Evolutionary conservation across 2,888 invertebrate species (phyloP), one percentile per base, ranked within the genome.

Genomic region (Mimas tiliae): DNA sequence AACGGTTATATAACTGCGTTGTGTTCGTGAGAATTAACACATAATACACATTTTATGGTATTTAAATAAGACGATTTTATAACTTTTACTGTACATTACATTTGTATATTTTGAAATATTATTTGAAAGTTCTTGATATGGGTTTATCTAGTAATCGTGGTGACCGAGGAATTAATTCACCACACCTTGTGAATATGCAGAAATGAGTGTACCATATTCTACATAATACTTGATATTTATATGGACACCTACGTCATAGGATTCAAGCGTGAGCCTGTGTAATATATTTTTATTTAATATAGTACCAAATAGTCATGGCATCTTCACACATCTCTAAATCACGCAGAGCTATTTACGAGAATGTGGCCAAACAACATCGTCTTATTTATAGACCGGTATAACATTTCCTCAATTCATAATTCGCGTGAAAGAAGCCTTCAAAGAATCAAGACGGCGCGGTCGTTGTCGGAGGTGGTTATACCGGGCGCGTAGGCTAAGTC

Each of bases 401-500:
- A 42, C 11, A 21, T 64, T 47, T 42, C 34, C 14, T 42, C 42
- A 42, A 64, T 74, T 72, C 62, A 38, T 68, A 70, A 64, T 74
- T 65, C 34, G 65, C 65, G 34, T 55, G 55, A 66, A 52, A 77
- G 52, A 84, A 83, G 76, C 76, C 80, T 79, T 70, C 53, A 72
- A 86, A 90, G 87, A 83, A 91, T 84, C 91, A 91, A 92, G 76
- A 71, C 69, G 45, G 51, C 16, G 58, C 71, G 72, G 74, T 76
- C 89, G 82, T 72, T 68, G 80, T 86, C 77, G 79, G 84, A 89
- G 90, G 91, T 90, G 90, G 90, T 89, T 89, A 90, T 89, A 91
- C 89, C 89, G 83, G 88, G 88, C 89, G 90, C 88, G 91, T 91
- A 91, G 91, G 90, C 90, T 86, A 90, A 87, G 82, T 86, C 86